Evolutionary conservation across 1,140 invertebrate genomes (phyloP).

Genomic region (Drosophila truncata): DNA sequence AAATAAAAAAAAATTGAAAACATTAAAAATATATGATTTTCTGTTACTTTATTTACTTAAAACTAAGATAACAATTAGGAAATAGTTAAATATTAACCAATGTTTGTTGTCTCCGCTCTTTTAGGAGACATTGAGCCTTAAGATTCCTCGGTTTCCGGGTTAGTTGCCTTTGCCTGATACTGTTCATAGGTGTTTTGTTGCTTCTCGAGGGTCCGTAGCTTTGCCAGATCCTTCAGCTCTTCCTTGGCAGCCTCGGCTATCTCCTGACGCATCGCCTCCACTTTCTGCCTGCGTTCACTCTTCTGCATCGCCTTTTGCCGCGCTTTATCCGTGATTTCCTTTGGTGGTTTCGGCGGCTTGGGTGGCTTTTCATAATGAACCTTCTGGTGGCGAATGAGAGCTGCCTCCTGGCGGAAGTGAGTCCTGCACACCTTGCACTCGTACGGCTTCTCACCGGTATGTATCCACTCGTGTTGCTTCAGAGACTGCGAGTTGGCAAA

Average conservation of each 20-base stretch:
- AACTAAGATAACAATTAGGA: conserved; percentile 34
- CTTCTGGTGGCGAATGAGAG: conserved; percentile 80
- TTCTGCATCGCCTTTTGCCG: conserved; percentile 69
- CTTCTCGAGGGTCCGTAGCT: conserved; percentile 51
- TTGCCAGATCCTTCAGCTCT: conserved; percentile 63
- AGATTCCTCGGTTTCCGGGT: background rate
- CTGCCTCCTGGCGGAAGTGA: conserved; percentile 77
- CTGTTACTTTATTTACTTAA: conserved; percentile 8
- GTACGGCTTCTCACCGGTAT: conserved; percentile 85
- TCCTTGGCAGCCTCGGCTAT: conserved; percentile 75
- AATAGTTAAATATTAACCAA: conserved; percentile 70
- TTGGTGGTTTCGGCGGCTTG: conserved; percentile 47
- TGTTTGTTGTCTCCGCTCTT: background rate
- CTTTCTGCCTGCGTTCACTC: conserved; percentile 58
- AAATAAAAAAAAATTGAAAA: conserved; percentile 77
- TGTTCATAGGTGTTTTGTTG: conserved; percentile 65
- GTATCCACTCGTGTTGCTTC: conserved; percentile 84
- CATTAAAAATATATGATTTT: background rate
- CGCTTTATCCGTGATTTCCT: conserved; percentile 60
- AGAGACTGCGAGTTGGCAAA: conserved; percentile 82
- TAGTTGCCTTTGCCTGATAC: conserved; percentile 63
- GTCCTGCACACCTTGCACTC: conserved; percentile 71
- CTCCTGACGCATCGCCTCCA: conserved; percentile 56
- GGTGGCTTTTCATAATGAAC: conserved; percentile 67
- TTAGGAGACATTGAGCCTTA: background rate